Conservation (phyloP, 2,113 vertebrate genomes). For the Apteryx owenii region DNA sequence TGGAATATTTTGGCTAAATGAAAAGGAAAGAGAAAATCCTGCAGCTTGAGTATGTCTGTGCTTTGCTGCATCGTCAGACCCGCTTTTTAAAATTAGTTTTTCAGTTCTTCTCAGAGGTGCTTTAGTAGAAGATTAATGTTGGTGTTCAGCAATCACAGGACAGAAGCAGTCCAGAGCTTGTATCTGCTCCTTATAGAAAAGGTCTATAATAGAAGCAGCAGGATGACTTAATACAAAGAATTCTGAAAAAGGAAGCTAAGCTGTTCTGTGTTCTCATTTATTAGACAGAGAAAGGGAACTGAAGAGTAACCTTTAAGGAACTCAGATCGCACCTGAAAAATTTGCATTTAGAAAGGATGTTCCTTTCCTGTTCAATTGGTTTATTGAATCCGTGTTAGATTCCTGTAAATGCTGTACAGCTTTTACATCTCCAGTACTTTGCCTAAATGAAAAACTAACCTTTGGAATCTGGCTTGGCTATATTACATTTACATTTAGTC, state of each 20-base stretch:
- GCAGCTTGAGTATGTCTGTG: neutral
- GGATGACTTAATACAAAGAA: slow-evolving; percentile 45
- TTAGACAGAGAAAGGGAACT: slow-evolving; percentile 29
- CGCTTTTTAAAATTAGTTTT: slow-evolving; percentile 6
- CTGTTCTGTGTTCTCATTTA: slow-evolving; percentile 55
- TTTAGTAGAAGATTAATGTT: slow-evolving; percentile 45
- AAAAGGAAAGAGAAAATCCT: neutral
- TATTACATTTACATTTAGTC: slow-evolving; percentile 58
- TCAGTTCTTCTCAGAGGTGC: neutral
- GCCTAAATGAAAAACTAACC: slow-evolving; percentile 67
- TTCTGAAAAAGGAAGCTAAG: slow-evolving; percentile 44
- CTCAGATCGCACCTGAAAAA: slow-evolving; percentile 51
- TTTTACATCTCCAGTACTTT: slow-evolving; percentile 56
- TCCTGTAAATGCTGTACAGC: slow-evolving; percentile 49
- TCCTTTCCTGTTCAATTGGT: slow-evolving; percentile 57
- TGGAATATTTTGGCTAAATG: neutral
- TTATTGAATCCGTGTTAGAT: slow-evolving; percentile 61
- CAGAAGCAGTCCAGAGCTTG: slow-evolving; percentile 33
- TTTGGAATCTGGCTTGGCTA: slow-evolving; percentile 61
- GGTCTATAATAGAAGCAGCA: slow-evolving; percentile 38
- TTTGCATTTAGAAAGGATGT: slow-evolving; percentile 67
- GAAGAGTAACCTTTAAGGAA: slow-evolving; percentile 61
- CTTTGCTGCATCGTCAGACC: neutral
- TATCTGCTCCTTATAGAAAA: slow-evolving; percentile 46
- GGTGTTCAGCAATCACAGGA: slow-evolving; percentile 21